Evolutionary conservation across 2,797 vertebrate species (phyloP).

Genomic region (Pygocentrus nattereri): DNA sequence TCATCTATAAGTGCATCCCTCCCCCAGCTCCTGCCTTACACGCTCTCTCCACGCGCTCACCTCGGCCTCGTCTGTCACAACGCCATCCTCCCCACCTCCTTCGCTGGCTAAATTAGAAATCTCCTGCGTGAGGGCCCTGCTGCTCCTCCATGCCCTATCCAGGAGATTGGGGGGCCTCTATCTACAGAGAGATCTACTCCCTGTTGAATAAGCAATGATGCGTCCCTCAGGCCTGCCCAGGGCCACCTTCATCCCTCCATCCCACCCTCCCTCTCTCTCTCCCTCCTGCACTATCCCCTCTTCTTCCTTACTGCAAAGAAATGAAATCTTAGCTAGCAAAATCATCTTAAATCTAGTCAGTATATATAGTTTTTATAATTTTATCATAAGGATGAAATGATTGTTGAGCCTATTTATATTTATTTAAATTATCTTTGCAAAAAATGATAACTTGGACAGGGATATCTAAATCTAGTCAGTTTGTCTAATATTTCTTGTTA

Average conservation of each 20-base stretch:
- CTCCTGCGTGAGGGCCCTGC: constrained; percentile 53
- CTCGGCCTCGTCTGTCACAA: constrained; percentile 56
- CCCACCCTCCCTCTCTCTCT: constrained; percentile 59
- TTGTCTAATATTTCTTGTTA: too few relatives aligned
- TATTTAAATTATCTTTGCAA: too few relatives aligned
- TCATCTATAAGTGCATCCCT: constrained; percentile 49
- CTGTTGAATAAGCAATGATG: constrained; percentile 83
- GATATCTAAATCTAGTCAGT: too few relatives aligned
- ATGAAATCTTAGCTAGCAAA: neutral
- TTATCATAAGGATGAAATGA: too few relatives aligned
- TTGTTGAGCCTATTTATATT: neutral
- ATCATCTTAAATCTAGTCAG: constrained; percentile 11
- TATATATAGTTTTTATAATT: neutral
- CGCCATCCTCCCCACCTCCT: constrained; percentile 50
- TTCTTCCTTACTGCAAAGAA: neutral
- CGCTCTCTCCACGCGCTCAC: constrained; percentile 21
- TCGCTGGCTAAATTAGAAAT: constrained; percentile 74
- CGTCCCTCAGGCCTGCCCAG: constrained; percentile 60
- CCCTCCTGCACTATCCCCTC: constrained; percentile 35
- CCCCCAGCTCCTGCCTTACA: constrained; percentile 35
- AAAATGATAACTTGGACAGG: too few relatives aligned
- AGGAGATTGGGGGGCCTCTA: constrained; percentile 73
- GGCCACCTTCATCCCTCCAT: constrained; percentile 42
- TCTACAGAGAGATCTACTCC: constrained; percentile 75
- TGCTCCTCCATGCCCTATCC: constrained; percentile 51